These are phyloP conservation scores for Butastur rufipennis DNA, from an alignment of 2,113 vertebrate genomes.

Conservation along the genomic window DNA sequence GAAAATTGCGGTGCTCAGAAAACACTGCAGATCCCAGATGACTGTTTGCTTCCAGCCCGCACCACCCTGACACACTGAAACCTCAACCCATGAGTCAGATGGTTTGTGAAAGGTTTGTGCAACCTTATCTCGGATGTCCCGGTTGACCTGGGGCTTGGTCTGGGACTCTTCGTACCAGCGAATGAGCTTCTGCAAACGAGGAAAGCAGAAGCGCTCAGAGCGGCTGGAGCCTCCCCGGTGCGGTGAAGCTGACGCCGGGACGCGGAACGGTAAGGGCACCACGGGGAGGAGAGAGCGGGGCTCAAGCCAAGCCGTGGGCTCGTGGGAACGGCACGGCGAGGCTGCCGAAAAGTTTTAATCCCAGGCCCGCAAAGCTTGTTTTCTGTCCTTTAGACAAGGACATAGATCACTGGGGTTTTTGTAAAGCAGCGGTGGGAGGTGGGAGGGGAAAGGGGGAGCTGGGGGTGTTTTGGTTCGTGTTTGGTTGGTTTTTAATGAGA, in stretches of 20 bases:
- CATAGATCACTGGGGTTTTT: not conserved
- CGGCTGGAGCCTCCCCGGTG: not conserved
- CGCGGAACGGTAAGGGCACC: not conserved
- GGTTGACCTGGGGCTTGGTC: not conserved
- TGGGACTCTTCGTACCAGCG: rapidly evolving
- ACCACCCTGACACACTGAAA: not conserved
- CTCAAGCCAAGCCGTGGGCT: rapidly evolving
- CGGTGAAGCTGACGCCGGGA: rapidly evolving
- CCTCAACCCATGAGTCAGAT: not conserved
- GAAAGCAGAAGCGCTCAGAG: rapidly evolving
- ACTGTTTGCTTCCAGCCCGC: not conserved
- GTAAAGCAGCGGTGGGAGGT: not conserved
- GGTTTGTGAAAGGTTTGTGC: not conserved
- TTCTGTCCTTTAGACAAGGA: not conserved
- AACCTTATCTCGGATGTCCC: not conserved
- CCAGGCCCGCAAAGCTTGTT: rapidly evolving
- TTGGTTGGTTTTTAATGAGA: not conserved
- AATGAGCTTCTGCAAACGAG: not conserved
- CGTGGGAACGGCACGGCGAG: rapidly evolving
- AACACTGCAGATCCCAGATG: rapidly evolving
- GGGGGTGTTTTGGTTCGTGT: rapidly evolving
- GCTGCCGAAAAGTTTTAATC: not conserved
- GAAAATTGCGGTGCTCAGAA: not conserved
- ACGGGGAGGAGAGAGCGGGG: not conserved
- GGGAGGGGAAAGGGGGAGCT: not conserved